phyloP scores from a whole-genome alignment of 2,888 invertebrate genomes.

The Eilema depressum region DNA sequence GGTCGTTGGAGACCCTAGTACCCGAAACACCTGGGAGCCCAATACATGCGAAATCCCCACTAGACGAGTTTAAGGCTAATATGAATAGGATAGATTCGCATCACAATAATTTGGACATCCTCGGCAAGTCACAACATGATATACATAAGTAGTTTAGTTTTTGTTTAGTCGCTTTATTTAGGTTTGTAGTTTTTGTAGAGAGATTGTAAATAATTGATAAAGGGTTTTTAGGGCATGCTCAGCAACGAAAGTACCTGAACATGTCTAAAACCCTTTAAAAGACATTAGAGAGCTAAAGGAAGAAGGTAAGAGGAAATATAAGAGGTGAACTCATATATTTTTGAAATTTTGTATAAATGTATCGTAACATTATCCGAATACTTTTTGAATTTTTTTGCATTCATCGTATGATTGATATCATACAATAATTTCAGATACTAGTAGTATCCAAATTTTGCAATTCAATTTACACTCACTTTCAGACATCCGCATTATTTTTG shows the following conservation, averaged over 20 bases:
- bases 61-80: slow-evolving; percentile 79
- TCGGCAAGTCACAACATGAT: slow-evolving; percentile 62
- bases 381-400: not conserved
- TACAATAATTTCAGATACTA: not conserved
- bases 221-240: not conserved
- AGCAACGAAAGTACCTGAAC: not conserved
- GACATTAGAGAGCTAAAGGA: not conserved
- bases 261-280: not conserved
- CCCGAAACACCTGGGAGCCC: slow-evolving; percentile 44
- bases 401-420: not conserved
- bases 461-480: no score
- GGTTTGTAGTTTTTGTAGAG: not conserved
- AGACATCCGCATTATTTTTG: no score
- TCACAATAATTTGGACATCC: slow-evolving; percentile 74
- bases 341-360: not conserved
- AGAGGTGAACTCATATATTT: not conserved
- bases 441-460: no score
- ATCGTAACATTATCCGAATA: not conserved
- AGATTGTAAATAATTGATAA: not conserved
- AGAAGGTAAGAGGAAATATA: not conserved
- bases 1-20: slow-evolving; percentile 58
- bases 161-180: not conserved
- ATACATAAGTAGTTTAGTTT: slow-evolving; percentile 42
- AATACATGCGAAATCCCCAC: slow-evolving; percentile 49
- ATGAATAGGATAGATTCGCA: slow-evolving; percentile 84